Evolutionary conservation across 2,888 invertebrate species (phyloP).

Genomic region (Pyrocoelia pectoralis): DNA sequence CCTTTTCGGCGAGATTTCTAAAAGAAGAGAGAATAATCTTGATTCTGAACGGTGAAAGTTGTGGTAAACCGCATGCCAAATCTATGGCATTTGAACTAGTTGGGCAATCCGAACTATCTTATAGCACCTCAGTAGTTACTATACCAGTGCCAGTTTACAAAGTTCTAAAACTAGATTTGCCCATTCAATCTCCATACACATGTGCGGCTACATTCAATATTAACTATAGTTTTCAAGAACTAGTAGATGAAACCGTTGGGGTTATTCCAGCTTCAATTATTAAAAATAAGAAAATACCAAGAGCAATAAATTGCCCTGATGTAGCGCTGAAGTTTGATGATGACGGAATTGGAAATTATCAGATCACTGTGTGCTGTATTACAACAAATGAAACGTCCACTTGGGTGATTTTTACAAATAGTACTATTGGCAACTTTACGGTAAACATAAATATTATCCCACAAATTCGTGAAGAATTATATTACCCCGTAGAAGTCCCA

Average conservation of each 20-base stretch:
- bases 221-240: constrained; percentile 17
- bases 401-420: constrained; percentile 46
- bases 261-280: constrained; percentile 5
- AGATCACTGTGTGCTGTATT: constrained; percentile 18
- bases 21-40: constrained; percentile 39
- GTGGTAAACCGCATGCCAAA: constrained; percentile 47
- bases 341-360: constrained; percentile 21
- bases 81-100: constrained; percentile 46
- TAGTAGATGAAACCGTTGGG: not conserved
- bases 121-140: constrained; percentile 17
- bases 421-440: constrained; percentile 47
- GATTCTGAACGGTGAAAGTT: constrained; percentile 49
- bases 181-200: constrained; percentile 40
- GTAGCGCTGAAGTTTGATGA: constrained; percentile 16
- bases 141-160: constrained; percentile 36
- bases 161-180: constrained; percentile 26
- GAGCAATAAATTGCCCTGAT: constrained; percentile 3
- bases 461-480: constrained; percentile 15
- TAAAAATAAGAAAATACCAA: constrained; percentile 16
- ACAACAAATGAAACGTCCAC: constrained; percentile 12
- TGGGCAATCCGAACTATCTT: constrained; percentile 45
- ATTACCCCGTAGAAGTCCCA: constrained; percentile 33
- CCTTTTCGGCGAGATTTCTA: constrained; percentile 48
- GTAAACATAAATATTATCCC: constrained; percentile 40
- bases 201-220: constrained; percentile 31